Base-by-base conservation (phyloP, 2,113 vertebrate species). In the Anoura caudifer region DNA sequence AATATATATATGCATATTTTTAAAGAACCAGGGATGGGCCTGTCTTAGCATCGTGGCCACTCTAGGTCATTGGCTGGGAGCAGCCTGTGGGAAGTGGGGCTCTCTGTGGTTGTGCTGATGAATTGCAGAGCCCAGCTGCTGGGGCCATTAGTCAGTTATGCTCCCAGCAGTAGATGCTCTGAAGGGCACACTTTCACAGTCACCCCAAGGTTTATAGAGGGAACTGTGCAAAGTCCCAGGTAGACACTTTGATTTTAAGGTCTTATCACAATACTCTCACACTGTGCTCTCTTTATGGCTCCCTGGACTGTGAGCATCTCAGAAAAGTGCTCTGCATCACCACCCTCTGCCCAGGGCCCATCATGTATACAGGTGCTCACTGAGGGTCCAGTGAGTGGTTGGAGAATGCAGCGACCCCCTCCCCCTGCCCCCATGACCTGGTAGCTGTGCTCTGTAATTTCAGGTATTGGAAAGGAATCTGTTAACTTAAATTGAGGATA, bases 401-500 rank as follows among this genome's bases (percentile, higher is more conserved):
- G 1, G 31, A 69, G n/a, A 82, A 33, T 3, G 5, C 4, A 7
- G 24, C 4, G 5, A n/a, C 28, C n/a, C 15, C 7, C 14, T 15
- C 1, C 5, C 24, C 24, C 15, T 3, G 33, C 67, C 9, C 72
- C 52, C 1, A 5, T 41, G 84, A 91, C 77, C 59, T 1, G 0
- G 0, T n/a, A 73, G 56, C 77, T 43, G 0, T 17, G 52, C 67
- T 84, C 52, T 85, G 54, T 73, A 76, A 92, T 72, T 95, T 67
- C 45, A 83, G 56, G 63, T 92, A 90, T 93, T 92, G 19, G 73
- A 75, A 79, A 50, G 67, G 73, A 81, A 95, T 89, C 92, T 92
- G 69, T 82, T 95, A 92, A 45, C 85, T 94, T 92, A 94, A 95
- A 91, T 86, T 43, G 63, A 73, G 73, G 94, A 83, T 56, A 81